Base-by-base conservation (phyloP, 2,797 vertebrate species). In the Periophthalmus magnuspinnatus region DNA sequence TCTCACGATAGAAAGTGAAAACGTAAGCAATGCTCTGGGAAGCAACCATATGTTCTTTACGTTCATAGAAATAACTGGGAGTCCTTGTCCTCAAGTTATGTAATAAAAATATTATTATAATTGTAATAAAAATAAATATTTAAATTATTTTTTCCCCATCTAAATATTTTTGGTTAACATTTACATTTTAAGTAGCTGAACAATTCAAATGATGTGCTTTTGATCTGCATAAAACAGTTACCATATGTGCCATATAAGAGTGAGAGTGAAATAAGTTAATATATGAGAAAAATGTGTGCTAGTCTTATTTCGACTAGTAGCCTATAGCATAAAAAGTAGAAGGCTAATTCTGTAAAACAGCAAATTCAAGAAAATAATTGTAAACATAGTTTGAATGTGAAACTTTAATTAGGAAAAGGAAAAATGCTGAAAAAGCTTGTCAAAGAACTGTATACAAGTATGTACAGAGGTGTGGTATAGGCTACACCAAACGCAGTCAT, bases 401-500 rank as follows among this genome's bases (percentile, higher is more conserved):
- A 82, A 67, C 84, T 93, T 93, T 95, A 95, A 94, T 94, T 94
- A 81, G 88, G 91, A 94, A 60, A 79, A 89, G 89, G 94, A 92
- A 94, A 93, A 94, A 79, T 5, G 14, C 8, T 24, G 52, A 33
- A 41, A 67, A 94, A 95, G 94, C 78, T 87, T 89, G 88, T 89
- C 92, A 89, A 93, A 95, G 92, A 93, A 91, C 95, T 91, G 95
- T 96, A 92, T 95, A 96, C 95, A 97, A 86, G 77, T 95, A 95
- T 96, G 81, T 95, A 97, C 95, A 96, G 77, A 69, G 45, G 87
- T 81, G 68, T 65, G 22, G 45, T 50, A 28, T 24, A 48, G 67
- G 56, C 69, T 32, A 63, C 61, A 57, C 75, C 67, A 78, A 78
- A 72, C 73, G 72, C 63, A 69, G 5, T 66, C 41, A 73, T 66